phyloP scores from a whole-genome alignment of 2,113 vertebrate species.

The Lathamus discolor region DNA sequence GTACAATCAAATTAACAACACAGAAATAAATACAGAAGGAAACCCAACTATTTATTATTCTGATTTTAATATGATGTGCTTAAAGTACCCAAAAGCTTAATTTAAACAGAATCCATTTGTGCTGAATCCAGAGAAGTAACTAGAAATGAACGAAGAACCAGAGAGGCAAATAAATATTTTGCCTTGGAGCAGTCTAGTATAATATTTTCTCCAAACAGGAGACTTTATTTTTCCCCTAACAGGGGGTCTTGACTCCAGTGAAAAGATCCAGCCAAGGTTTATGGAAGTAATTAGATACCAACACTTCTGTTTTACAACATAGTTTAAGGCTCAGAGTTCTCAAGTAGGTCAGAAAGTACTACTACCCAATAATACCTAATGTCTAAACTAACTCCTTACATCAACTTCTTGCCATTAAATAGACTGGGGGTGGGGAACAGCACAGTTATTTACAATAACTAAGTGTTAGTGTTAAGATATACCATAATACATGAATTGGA shows the following conservation, averaged over 20 bases:
- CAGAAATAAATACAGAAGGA: slow-evolving; percentile 48
- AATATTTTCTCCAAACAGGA: slow-evolving; percentile 71
- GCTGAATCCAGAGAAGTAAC: slow-evolving; percentile 52
- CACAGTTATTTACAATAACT: not conserved
- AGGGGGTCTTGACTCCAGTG: slow-evolving; percentile 72
- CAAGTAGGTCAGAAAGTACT: slow-evolving; percentile 38
- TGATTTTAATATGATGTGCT: slow-evolving; percentile 48
- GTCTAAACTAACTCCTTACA: not conserved
- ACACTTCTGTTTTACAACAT: slow-evolving; percentile 61
- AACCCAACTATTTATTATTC: slow-evolving; percentile 45
- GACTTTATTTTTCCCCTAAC: slow-evolving; percentile 73
- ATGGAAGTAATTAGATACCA: slow-evolving; percentile 75
- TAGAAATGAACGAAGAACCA: slow-evolving; percentile 13
- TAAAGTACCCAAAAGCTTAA: slow-evolving; percentile 56
- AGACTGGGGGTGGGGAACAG: not conserved
- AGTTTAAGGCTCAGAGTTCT: slow-evolving; percentile 59
- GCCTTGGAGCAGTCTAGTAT: slow-evolving; percentile 52
- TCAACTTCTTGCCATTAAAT: not conserved
- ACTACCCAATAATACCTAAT: not conserved
- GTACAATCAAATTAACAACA: slow-evolving; percentile 37
- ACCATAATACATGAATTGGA: not conserved
- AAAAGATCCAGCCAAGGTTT: slow-evolving; percentile 72
- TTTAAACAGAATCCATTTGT: slow-evolving; percentile 44
- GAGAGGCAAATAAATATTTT: slow-evolving; percentile 71
- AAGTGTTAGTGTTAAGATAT: not conserved